Conservation (phyloP, 2,113 vertebrate genomes). For the Numenius arquata region DNA sequence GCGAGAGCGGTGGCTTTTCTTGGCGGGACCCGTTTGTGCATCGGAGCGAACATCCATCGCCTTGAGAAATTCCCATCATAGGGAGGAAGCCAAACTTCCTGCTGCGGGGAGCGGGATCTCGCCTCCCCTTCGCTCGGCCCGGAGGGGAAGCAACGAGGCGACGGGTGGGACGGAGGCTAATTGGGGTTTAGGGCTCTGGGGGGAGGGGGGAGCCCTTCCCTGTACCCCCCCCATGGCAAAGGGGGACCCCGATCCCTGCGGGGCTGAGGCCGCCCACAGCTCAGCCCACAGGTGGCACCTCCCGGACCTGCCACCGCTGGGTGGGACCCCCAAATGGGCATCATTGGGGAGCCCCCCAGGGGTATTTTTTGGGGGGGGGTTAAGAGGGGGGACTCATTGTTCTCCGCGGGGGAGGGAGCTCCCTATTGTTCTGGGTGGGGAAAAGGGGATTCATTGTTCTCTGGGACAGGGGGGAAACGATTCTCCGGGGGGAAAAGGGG, state of each 20-base stretch:
- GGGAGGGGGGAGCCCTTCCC: accelerated
- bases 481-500: background rate
- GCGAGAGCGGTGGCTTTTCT: background rate
- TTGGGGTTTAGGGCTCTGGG: background rate
- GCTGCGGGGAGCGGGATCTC: background rate
- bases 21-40: background rate
- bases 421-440: background rate
- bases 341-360: accelerated
- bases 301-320: background rate
- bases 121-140: background rate
- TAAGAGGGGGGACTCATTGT: background rate
- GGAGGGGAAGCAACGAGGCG: background rate
- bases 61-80: slow-evolving; percentile 40
- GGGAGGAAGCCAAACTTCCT: slow-evolving; percentile 56
- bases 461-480: background rate
- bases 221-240: accelerated
- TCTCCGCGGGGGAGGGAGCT: background rate
- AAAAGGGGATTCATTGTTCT: background rate
- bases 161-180: background rate
- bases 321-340: background rate
- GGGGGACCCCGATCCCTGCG: background rate
- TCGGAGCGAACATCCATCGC: background rate
- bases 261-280: background rate
- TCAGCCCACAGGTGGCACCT: slow-evolving; percentile 44
- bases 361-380: too few relatives aligned